Evolutionary conservation across 2,113 vertebrate genomes (phyloP).

Genomic region (Chaetops frenatus): DNA sequence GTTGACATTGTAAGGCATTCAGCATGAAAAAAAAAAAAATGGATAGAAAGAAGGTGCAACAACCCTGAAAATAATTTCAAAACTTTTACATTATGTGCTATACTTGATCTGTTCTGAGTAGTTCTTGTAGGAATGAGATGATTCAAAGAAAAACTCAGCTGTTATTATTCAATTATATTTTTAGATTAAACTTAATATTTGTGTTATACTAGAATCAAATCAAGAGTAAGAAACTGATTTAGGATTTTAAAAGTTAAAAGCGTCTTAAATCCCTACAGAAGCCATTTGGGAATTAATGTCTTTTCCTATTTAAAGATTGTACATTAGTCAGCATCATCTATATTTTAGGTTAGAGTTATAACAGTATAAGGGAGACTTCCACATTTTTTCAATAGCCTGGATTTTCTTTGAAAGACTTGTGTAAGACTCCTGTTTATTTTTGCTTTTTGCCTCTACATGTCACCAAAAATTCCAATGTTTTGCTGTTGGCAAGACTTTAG

Average conservation of each 20-base stretch:
- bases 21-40: background rate
- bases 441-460: background rate
- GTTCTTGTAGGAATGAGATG: background rate
- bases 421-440: background rate
- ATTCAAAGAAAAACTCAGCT: background rate
- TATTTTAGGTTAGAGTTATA: slow-evolving; percentile 34
- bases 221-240: background rate
- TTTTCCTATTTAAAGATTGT: slow-evolving; percentile 16
- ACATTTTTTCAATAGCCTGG: background rate
- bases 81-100: background rate
- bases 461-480: background rate
- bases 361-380: background rate
- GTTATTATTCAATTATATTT: background rate
- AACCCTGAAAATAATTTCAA: background rate
- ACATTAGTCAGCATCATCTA: slow-evolving; percentile 6
- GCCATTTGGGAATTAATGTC: background rate
- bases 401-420: background rate
- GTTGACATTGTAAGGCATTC: background rate
- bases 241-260: slow-evolving; percentile 42
- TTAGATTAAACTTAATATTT: background rate
- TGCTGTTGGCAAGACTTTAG: background rate
- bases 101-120: background rate
- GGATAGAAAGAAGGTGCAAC: background rate
- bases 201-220: background rate
- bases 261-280: background rate